These are phyloP conservation scores for Gastrophryne carolinensis DNA, from an alignment of 2,797 vertebrate genomes.

Conservation along the genomic window DNA sequence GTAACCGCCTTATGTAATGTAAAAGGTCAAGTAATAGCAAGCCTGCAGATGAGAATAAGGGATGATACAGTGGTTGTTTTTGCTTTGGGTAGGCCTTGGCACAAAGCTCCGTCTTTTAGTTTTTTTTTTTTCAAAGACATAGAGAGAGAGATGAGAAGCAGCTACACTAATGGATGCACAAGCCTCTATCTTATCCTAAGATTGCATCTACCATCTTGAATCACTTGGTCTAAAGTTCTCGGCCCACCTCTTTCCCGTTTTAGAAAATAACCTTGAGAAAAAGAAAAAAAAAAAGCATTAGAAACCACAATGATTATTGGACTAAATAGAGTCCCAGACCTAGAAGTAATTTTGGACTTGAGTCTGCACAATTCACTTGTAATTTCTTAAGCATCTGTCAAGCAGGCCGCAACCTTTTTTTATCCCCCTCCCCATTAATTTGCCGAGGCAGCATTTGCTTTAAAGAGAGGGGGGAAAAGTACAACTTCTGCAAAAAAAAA, in stretches of 20 bases:
- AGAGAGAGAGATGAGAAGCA: constrained; percentile 50
- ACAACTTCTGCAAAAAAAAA: constrained; percentile 47
- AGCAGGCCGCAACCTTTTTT: constrained; percentile 54
- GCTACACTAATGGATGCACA: constrained; percentile 59
- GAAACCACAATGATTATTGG: constrained; percentile 53
- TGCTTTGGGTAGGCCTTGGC: no score
- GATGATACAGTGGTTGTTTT: constrained; percentile 55
- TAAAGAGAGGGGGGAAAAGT: constrained; percentile 57
- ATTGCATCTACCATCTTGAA: constrained; percentile 30
- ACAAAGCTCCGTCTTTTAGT: constrained; percentile 57
- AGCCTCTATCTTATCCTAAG: constrained; percentile 48
- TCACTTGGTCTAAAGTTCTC: constrained; percentile 50
- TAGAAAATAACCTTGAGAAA: constrained; percentile 54
- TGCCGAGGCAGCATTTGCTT: constrained; percentile 51
- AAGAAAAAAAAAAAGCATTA: constrained; percentile 13
- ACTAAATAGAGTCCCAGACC: constrained; percentile 61
- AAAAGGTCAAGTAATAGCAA: constrained; percentile 65
- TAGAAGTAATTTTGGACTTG: constrained; percentile 62
- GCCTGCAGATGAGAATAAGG: constrained; percentile 44
- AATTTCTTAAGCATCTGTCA: constrained; percentile 67
- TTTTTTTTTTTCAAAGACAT: no score
- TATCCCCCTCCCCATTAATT: constrained; percentile 31
- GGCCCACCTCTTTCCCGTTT: constrained; percentile 49
- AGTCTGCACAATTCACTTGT: constrained; percentile 61
- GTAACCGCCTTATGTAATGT: constrained; percentile 59